Evolutionary conservation across 1,140 invertebrate genomes (phyloP).

Genomic region (Papilio glaucus): DNA sequence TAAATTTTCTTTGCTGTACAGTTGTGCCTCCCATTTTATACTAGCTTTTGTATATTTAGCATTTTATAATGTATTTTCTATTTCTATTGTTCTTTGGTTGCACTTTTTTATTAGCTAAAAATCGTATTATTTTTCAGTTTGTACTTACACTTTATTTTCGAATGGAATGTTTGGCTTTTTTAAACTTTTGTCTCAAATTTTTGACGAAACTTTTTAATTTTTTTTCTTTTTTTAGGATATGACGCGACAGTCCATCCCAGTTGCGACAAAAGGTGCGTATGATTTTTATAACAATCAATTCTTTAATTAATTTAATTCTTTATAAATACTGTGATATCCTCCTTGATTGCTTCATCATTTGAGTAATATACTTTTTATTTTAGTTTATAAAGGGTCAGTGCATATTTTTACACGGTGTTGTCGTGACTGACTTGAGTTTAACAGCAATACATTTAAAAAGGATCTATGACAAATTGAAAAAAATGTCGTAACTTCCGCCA

Average conservation of each 20-base stretch:
- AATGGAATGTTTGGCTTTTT: constrained; percentile 40
- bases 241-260: constrained; percentile 82
- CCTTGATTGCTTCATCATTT: constrained; percentile 9
- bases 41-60: constrained; percentile 20
- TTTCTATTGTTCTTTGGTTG: constrained; percentile 40
- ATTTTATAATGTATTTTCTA: not conserved
- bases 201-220: constrained; percentile 41
- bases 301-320: not conserved
- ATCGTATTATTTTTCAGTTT: not conserved
- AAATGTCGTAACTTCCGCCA: too few relatives aligned
- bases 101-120: constrained; percentile 7
- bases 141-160: constrained; percentile 1
- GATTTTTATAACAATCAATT: not conserved
- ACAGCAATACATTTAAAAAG: too few relatives aligned
- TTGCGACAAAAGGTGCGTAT: constrained; percentile 80
- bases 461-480: too few relatives aligned
- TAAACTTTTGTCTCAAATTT: constrained; percentile 41
- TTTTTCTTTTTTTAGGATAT: constrained; percentile 79
- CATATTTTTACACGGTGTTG: too few relatives aligned
- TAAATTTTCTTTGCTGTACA: constrained; percentile 27
- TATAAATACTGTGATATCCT: not conserved
- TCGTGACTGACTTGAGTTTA: too few relatives aligned
- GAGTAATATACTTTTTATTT: not conserved
- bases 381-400: too few relatives aligned
- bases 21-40: not conserved